phyloP scores from a whole-genome alignment of 2,113 vertebrate genomes.

The Ivindomyrus marchei region DNA sequence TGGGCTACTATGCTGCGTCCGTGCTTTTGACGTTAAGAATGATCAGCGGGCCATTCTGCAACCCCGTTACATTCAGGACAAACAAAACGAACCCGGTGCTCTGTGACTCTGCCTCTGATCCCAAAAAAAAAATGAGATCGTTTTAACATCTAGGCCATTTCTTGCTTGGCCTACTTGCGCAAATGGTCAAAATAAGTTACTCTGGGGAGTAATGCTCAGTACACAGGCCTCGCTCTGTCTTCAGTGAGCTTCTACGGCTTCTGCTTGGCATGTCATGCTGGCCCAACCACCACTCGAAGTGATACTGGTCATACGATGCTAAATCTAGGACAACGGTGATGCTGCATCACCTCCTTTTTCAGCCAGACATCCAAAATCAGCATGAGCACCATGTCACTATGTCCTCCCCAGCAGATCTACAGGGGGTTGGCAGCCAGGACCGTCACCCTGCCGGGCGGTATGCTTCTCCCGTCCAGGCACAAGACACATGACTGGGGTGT shows the following conservation, averaged over 20 bases:
- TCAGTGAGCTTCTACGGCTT: not conserved
- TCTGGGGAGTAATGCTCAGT: not conserved
- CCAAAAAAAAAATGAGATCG: conserved; percentile 2
- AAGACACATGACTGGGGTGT: not conserved
- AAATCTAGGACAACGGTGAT: not conserved
- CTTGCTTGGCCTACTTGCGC: not conserved
- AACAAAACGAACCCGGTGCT: not conserved
- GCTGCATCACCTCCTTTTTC: not conserved
- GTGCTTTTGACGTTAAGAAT: not conserved
- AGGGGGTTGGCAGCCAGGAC: not conserved
- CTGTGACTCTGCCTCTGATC: not conserved
- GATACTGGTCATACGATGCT: not conserved
- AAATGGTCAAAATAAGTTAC: conserved; percentile 8
- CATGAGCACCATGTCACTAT: not conserved
- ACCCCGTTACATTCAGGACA: not conserved
- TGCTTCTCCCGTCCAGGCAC: not conserved
- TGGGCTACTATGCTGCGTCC: not conserved
- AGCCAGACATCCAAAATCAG: not conserved
- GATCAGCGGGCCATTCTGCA: not conserved
- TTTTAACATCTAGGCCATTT: conserved; percentile 14
- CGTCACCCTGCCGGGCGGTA: not conserved
- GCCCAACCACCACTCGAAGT: not conserved
- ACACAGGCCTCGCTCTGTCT: not conserved
- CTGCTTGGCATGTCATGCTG: not conserved
- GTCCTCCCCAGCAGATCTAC: not conserved